Conservation (phyloP, 2,888 invertebrate genomes). For the Branchipolynoe longqiensis region DNA sequence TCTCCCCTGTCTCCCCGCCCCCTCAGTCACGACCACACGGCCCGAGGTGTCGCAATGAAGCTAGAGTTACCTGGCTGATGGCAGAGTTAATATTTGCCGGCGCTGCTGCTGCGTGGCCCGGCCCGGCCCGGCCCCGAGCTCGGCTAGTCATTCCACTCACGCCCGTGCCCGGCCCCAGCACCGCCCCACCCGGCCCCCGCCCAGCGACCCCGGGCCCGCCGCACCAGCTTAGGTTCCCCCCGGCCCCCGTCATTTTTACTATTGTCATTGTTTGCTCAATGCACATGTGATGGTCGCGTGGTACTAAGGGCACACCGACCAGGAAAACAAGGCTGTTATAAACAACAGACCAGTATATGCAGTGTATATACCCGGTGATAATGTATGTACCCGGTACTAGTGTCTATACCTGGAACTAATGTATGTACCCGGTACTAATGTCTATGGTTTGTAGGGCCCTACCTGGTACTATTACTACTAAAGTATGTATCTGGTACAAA, state of each 20-base stretch:
- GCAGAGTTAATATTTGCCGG: constrained; percentile 23
- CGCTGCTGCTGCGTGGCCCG: too few relatives aligned
- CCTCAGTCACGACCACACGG: constrained; percentile 29
- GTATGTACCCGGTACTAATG: too few relatives aligned
- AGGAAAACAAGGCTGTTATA: too few relatives aligned
- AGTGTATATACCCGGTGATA: too few relatives aligned
- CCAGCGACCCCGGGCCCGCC: too few relatives aligned
- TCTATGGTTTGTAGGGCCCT: too few relatives aligned
- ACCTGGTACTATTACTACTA: too few relatives aligned
- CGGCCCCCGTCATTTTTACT: not conserved
- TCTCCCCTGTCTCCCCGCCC: not conserved
- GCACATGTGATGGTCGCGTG: constrained; percentile 50
- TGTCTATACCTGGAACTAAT: too few relatives aligned
- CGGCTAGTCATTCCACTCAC: not conserved
- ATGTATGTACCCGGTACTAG: too few relatives aligned
- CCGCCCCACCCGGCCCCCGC: constrained; percentile 8
- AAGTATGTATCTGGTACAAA: too few relatives aligned
- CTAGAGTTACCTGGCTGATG: constrained; percentile 28
- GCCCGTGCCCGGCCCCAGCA: not conserved
- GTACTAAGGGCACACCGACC: too few relatives aligned
- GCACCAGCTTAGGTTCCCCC: not conserved
- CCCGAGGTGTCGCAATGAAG: constrained; percentile 53
- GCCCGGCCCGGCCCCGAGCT: constrained; percentile 4
- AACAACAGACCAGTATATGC: too few relatives aligned
- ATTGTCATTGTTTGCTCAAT: constrained; percentile 11